These are phyloP conservation scores for Phortica okadai DNA, from an alignment of 2,888 invertebrate genomes.

Conservation along the genomic window DNA sequence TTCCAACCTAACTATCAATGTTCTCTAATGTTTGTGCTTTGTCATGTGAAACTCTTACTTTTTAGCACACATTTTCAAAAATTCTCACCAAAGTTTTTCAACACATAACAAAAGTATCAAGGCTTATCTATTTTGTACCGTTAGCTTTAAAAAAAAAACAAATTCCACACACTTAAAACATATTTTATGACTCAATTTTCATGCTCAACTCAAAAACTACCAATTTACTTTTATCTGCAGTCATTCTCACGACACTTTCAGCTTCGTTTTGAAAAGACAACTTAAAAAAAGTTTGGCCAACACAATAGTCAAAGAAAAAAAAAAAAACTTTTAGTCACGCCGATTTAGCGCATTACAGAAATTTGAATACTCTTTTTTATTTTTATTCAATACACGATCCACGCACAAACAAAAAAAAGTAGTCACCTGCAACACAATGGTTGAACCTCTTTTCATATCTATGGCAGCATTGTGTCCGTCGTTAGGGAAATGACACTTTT, in stretches of 20 bases:
- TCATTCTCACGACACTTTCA: conserved; percentile 15
- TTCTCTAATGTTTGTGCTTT: too few species aligned
- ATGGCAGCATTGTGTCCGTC: not conserved
- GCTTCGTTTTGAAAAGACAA: not conserved
- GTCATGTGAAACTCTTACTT: too few species aligned
- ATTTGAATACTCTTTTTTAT: conserved; percentile 16
- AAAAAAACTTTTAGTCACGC: conserved; percentile 6
- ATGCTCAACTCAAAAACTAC: not conserved
- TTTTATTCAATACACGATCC: not conserved
- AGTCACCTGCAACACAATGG: not conserved
- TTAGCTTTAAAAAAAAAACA: not conserved
- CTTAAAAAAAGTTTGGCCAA: not conserved
- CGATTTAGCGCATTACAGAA: conserved; percentile 23
- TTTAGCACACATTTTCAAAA: too few species aligned
- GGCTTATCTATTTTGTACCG: too few species aligned
- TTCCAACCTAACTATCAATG: too few species aligned
- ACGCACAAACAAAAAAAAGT: not conserved
- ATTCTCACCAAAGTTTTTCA: too few species aligned
- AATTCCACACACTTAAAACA: conserved; percentile 2
- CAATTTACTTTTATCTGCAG: not conserved
- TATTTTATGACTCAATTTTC: conserved; percentile 16
- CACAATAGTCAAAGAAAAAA: not conserved
- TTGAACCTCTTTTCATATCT: not conserved
- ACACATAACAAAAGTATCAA: too few species aligned
- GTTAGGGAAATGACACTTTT: conserved; percentile 8